These are phyloP conservation scores for Plagodis pulveraria DNA, from an alignment of 2,888 invertebrate species.

Conservation along the genomic window DNA sequence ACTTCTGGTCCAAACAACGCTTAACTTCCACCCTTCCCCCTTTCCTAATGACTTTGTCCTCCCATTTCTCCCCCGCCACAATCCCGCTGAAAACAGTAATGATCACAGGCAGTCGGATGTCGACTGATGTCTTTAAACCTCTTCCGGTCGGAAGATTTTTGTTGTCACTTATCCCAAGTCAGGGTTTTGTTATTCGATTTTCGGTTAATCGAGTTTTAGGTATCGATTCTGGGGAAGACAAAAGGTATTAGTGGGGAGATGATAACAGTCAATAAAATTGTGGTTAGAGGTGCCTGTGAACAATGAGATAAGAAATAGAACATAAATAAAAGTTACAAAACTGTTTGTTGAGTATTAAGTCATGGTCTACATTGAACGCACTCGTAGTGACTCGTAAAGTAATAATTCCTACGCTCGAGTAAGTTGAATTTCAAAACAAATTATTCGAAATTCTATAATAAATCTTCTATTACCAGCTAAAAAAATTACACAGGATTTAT, in stretches of 20 bases:
- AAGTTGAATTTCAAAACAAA: no score
- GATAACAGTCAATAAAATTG: slow-evolving; percentile 1
- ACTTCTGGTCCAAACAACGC: slow-evolving; percentile 34
- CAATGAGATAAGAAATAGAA: neutral
- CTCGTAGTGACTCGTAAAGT: no score
- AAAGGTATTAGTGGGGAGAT: neutral
- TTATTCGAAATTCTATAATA: no score
- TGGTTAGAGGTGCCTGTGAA: neutral
- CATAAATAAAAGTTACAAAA: no score
- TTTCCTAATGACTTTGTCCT: slow-evolving; percentile 35
- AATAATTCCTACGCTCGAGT: no score
- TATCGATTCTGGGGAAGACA: slow-evolving; percentile 13
- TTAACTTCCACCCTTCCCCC: slow-evolving; percentile 27
- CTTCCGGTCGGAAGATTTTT: slow-evolving; percentile 37
- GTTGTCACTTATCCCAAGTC: slow-evolving; percentile 34
- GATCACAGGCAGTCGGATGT: slow-evolving; percentile 41
- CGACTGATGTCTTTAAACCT: slow-evolving; percentile 41
- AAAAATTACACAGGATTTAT: neutral
- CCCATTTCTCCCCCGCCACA: slow-evolving; percentile 31
- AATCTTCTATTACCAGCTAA: no score
- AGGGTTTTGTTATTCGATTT: slow-evolving; percentile 33
- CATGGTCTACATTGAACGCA: no score
- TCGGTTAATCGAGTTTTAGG: slow-evolving; percentile 28
- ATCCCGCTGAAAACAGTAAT: slow-evolving; percentile 44
- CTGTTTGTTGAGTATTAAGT: no score